Conservation (phyloP, 1,140 invertebrate species). For the Chymomyza costata region DNA sequence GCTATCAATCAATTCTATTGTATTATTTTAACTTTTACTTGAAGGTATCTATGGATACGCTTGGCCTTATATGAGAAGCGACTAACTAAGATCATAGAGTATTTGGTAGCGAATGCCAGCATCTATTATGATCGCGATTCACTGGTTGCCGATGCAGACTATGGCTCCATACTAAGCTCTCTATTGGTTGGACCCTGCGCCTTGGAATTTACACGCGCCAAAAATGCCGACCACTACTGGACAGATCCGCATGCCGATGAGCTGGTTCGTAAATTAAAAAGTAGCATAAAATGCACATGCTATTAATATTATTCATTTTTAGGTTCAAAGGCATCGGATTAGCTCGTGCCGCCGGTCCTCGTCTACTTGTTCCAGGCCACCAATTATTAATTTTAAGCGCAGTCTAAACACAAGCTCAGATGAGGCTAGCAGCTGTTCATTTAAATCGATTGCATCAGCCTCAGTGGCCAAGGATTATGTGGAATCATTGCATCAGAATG, state of each 20-base stretch:
- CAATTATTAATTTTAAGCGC: constrained; percentile 84
- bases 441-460: constrained; percentile 76
- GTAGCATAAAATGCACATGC: too few relatives aligned
- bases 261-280: too few relatives aligned
- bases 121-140: constrained; percentile 92
- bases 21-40: background rate
- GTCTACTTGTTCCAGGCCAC: constrained; percentile 82
- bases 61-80: constrained; percentile 92
- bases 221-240: constrained; percentile 93
- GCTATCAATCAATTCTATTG: background rate
- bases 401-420: constrained; percentile 82
- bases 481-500: constrained; percentile 96
- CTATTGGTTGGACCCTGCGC: constrained; percentile 94
- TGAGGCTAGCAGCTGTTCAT: constrained; percentile 76
- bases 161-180: constrained; percentile 93
- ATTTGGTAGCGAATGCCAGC: constrained; percentile 87
- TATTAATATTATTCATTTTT: background rate
- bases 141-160: constrained; percentile 90
- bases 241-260: constrained; percentile 94
- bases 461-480: constrained; percentile 92
- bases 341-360: constrained; percentile 84
- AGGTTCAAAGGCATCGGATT: constrained; percentile 88
- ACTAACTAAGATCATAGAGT: constrained; percentile 90
- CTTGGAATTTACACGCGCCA: constrained; percentile 91
- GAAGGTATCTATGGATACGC: constrained; percentile 90